Conservation (phyloP, 2,888 invertebrate genomes). For the Synanthedon myopaeformis region DNA sequence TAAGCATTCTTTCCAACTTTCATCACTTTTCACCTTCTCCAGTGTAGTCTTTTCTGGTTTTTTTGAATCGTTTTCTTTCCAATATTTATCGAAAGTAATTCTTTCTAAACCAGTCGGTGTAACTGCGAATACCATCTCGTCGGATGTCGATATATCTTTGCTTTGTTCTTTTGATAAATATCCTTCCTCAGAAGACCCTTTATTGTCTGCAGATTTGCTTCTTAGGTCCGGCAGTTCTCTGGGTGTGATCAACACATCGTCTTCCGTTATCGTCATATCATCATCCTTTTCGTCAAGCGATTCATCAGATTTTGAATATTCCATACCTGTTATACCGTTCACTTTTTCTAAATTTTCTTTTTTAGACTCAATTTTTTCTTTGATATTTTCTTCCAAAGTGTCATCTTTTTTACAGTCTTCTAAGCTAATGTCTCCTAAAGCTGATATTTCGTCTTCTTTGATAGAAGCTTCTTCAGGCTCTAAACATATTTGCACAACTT, state of each 20-base stretch:
- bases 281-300: slow-evolving; percentile 58
- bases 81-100: slow-evolving; percentile 64
- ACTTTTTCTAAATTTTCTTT: slow-evolving; percentile 21
- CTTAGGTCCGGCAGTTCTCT: slow-evolving; percentile 47
- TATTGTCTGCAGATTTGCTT: slow-evolving; percentile 38
- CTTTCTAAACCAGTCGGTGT: slow-evolving; percentile 64
- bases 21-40: slow-evolving; percentile 48
- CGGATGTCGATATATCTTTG: slow-evolving; percentile 63
- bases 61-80: slow-evolving; percentile 47
- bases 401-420: slow-evolving; percentile 40
- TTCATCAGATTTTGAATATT: slow-evolving; percentile 53
- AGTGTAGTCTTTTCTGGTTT: slow-evolving; percentile 25
- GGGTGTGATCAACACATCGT: slow-evolving; percentile 45
- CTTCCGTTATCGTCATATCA: slow-evolving; percentile 64
- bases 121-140: slow-evolving; percentile 67
- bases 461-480: slow-evolving; percentile 71
- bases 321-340: slow-evolving; percentile 39
- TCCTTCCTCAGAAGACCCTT: slow-evolving; percentile 23
- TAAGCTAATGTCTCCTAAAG: slow-evolving; percentile 51
- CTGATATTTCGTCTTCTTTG: slow-evolving; percentile 63
- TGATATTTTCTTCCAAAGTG: slow-evolving; percentile 18
- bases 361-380: slow-evolving; percentile 13
- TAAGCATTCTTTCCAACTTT: slow-evolving; percentile 56
- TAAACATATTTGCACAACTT: slow-evolving; percentile 73
- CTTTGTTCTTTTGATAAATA: slow-evolving; percentile 58